These are phyloP conservation scores for Stictonetta naevosa DNA, from an alignment of 2,113 vertebrate genomes.

Conservation along the genomic window DNA sequence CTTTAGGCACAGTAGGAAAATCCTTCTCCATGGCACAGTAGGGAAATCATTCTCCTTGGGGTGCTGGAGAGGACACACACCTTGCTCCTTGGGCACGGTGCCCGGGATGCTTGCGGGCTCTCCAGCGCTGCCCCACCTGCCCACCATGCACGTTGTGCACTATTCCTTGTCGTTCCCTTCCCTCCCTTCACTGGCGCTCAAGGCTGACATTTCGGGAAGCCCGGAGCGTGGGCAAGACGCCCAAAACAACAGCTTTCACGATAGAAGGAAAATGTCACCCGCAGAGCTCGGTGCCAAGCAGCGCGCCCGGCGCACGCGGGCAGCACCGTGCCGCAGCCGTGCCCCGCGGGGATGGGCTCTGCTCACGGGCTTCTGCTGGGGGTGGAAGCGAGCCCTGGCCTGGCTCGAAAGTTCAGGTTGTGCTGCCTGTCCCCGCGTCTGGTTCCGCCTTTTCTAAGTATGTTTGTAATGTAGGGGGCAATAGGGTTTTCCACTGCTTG, in stretches of 20 bases:
- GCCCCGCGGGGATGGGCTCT: accelerated
- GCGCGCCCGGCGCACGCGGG: accelerated
- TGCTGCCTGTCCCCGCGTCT: not conserved
- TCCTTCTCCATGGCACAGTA: not conserved
- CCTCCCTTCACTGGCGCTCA: not conserved
- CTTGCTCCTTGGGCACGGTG: not conserved
- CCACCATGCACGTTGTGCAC: not conserved
- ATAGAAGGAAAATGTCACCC: not conserved
- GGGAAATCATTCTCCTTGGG: not conserved
- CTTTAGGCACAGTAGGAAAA: not conserved
- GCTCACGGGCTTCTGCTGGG: not conserved
- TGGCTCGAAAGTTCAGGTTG: not conserved
- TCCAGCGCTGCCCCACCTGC: not conserved
- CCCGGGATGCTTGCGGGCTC: not conserved
- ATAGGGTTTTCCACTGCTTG: not conserved
- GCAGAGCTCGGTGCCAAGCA: not conserved
- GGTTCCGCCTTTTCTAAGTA: not conserved
- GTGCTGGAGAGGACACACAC: accelerated
- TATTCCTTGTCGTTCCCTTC: not conserved
- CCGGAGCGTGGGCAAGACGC: not conserved
- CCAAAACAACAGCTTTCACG: conserved; percentile 2
- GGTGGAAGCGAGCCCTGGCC: not conserved
- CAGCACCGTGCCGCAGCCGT: not conserved
- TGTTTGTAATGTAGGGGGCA: not conserved
- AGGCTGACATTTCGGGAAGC: not conserved